phyloP scores from a whole-genome alignment of 1,140 invertebrate species.

The Euglossa dilemma region DNA sequence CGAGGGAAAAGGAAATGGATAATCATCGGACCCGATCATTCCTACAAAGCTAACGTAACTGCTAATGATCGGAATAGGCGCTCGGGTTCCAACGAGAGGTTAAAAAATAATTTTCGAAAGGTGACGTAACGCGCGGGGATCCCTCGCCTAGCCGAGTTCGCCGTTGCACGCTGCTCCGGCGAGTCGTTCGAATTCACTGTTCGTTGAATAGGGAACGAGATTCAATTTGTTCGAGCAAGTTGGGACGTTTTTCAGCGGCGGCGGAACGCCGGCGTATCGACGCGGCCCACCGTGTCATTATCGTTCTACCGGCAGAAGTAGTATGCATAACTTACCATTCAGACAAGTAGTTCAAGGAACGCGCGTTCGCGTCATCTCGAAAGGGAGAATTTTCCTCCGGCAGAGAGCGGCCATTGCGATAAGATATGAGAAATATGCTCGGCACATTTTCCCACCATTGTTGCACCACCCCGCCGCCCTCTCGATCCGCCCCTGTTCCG shows the following conservation, averaged over 20 bases:
- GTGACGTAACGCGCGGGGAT: too few species aligned
- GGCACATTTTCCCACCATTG: slow-evolving; percentile 50
- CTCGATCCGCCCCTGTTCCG: not conserved
- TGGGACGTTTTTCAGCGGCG: slow-evolving; percentile 9
- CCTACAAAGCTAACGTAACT: too few species aligned
- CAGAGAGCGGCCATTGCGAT: slow-evolving; percentile 60
- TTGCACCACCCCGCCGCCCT: not conserved
- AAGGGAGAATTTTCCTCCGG: slow-evolving; percentile 54
- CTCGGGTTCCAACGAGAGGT: too few species aligned
- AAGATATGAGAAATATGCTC: slow-evolving; percentile 68
- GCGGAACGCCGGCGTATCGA: slow-evolving; percentile 18
- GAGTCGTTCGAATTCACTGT: slow-evolving; percentile 14
- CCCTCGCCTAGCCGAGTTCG: too few species aligned
- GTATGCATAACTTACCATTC: slow-evolving; percentile 59
- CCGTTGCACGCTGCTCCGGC: too few species aligned
- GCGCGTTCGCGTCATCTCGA: slow-evolving; percentile 48
- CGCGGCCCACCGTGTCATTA: slow-evolving; percentile 40
- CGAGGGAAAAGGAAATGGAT: too few species aligned
- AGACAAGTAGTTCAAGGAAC: slow-evolving; percentile 36
- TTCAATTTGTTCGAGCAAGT: slow-evolving; percentile 20
- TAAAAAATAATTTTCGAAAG: too few species aligned
- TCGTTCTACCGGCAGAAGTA: slow-evolving; percentile 30
- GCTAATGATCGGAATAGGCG: too few species aligned
- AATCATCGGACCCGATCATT: too few species aligned
- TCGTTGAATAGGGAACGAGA: slow-evolving; percentile 25